Conservation (phyloP, 1,140 invertebrate genomes). For the Panonychus citri region DNA sequence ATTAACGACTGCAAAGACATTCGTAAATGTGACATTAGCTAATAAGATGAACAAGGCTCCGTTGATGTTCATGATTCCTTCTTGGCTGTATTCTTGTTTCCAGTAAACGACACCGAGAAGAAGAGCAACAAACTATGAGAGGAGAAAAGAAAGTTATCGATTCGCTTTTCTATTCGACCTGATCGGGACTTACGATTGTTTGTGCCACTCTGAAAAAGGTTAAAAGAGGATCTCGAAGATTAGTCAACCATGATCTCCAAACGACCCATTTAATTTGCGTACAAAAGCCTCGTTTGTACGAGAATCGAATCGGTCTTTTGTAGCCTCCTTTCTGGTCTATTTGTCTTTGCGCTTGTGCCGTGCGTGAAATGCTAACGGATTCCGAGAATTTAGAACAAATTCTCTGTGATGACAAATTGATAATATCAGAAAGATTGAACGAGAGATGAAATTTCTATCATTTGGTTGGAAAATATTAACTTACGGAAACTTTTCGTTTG, state of each 20-base stretch:
- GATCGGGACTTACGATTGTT: slow-evolving; percentile 44
- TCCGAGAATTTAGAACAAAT: too few species aligned
- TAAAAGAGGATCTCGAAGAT: slow-evolving; percentile 66
- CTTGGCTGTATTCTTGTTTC: slow-evolving; percentile 52
- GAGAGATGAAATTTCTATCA: not conserved
- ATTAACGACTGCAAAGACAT: not conserved
- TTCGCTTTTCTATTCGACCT: not conserved
- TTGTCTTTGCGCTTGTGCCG: too few species aligned
- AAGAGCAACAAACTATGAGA: slow-evolving; percentile 46
- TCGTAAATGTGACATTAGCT: slow-evolving; percentile 67
- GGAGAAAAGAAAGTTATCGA: not conserved
- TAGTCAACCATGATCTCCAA: slow-evolving; percentile 66
- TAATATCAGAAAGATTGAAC: not conserved
- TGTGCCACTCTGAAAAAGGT: slow-evolving; percentile 68
- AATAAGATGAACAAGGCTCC: slow-evolving; percentile 78
- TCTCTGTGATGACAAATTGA: too few species aligned
- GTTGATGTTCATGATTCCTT: slow-evolving; percentile 83
- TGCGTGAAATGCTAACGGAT: too few species aligned
- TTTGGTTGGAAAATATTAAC: not conserved
- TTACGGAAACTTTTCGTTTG: slow-evolving; percentile 18
- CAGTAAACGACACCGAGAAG: slow-evolving; percentile 71
- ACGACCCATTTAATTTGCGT: slow-evolving; percentile 65
- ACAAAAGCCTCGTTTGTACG: slow-evolving; percentile 47
- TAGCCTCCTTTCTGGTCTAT: too few species aligned
- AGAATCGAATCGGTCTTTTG: too few species aligned